Conservation (phyloP, 2,888 invertebrate genomes). For the Morpho helenor region DNA sequence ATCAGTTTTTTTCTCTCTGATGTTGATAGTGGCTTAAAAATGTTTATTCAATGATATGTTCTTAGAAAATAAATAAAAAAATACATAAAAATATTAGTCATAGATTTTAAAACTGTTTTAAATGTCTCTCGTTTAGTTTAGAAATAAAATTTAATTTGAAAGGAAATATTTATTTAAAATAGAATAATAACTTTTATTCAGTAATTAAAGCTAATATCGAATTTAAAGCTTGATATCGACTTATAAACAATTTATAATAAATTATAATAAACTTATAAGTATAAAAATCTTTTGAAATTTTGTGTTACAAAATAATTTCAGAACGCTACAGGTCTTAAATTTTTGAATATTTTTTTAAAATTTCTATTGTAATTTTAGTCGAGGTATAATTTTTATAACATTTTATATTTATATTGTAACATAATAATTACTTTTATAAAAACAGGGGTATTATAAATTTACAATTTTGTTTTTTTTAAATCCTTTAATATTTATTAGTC, state of each 20-base stretch:
- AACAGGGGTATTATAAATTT: not conserved
- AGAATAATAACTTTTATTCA: conserved; percentile 46
- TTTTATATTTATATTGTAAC: not conserved
- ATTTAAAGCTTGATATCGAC: conserved; percentile 76
- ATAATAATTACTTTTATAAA: not conserved
- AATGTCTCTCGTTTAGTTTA: not conserved
- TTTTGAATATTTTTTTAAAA: not conserved
- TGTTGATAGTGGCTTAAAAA: not conserved
- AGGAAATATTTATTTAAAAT: conserved; percentile 14
- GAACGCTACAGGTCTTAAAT: not conserved
- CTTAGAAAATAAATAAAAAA: conserved; percentile 5
- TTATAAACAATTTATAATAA: conserved; percentile 39
- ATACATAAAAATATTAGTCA: not conserved
- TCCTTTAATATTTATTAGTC: not conserved
- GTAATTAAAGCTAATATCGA: conserved; percentile 77
- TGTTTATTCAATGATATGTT: conserved; percentile 13
- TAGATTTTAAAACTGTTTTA: not conserved
- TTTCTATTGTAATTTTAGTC: conserved; percentile 9
- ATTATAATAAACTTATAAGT: not conserved
- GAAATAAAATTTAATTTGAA: conserved; percentile 21
- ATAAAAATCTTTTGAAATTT: not conserved
- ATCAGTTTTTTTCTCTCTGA: not conserved
- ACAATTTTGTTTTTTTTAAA: not conserved
- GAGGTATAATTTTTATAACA: not conserved
- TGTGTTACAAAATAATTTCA: not conserved